Evolutionary conservation across 30 jellyfish, hydroid and myxozoan species (phyloP).

Genomic region (Cassiopea xamachana): DNA sequence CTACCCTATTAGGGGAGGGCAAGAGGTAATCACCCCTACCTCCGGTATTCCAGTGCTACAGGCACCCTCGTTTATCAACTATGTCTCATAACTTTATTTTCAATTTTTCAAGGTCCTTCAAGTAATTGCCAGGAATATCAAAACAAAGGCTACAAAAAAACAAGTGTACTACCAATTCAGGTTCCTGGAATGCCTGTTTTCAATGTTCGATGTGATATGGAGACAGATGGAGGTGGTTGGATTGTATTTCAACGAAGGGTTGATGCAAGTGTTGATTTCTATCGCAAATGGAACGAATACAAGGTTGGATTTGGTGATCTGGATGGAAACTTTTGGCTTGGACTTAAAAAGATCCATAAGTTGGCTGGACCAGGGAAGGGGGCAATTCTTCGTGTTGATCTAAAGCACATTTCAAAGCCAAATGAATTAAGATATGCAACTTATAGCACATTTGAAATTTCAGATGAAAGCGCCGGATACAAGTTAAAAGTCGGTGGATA

Average conservation of each 20-base stretch:
- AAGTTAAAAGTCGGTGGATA: slow-evolving; percentile 20
- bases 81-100: too few relatives aligned
- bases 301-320: slow-evolving; percentile 53
- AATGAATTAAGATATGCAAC: slow-evolving; percentile 11
- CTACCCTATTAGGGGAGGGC: too few relatives aligned
- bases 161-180: neutral
- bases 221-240: slow-evolving; percentile 71
- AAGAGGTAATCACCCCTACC: too few relatives aligned
- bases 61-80: too few relatives aligned
- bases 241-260: slow-evolving; percentile 56
- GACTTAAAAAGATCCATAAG: slow-evolving; percentile 43
- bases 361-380: slow-evolving; percentile 55
- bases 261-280: slow-evolving; percentile 47
- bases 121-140: slow-evolving; percentile 1
- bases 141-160: neutral
- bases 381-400: slow-evolving; percentile 51
- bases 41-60: too few relatives aligned
- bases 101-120: neutral
- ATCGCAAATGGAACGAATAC: slow-evolving; percentile 48
- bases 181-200: neutral
- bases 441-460: slow-evolving; percentile 18
- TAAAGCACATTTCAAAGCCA: slow-evolving; percentile 15
- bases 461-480: slow-evolving; percentile 45
- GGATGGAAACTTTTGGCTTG: slow-evolving; percentile 67
- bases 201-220: slow-evolving; percentile 52